These are phyloP conservation scores for Mimas tiliae DNA, from an alignment of 2,888 invertebrate genomes.

Conservation along the genomic window DNA sequence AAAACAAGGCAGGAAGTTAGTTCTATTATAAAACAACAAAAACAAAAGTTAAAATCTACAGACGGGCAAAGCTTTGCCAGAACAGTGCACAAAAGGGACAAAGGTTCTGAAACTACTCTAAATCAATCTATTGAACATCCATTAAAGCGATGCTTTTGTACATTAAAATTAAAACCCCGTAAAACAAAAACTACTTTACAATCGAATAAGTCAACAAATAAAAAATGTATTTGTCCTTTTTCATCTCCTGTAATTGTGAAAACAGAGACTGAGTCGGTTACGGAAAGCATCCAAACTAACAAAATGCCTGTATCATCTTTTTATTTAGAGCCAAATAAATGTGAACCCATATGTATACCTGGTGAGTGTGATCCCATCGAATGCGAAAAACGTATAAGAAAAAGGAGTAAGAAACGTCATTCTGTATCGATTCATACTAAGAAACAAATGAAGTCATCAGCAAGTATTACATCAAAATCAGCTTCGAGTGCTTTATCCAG, in stretches of 20 bases:
- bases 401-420: conserved; percentile 25
- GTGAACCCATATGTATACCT: conserved; percentile 42
- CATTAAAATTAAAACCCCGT: conserved; percentile 27
- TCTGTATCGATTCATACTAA: conserved; percentile 21
- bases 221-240: neutral
- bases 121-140: conserved; percentile 11
- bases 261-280: neutral
- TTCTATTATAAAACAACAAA: neutral
- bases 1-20: neutral
- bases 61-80: neutral
- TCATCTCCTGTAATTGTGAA: neutral
- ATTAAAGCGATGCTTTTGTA: conserved; percentile 30
- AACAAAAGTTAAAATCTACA: conserved; percentile 6
- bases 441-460: conserved; percentile 5
- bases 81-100: conserved; percentile 1
- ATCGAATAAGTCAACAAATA: neutral
- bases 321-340: conserved; percentile 37
- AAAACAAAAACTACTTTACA: conserved; percentile 20
- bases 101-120: conserved; percentile 12
- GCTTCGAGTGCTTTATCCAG: conserved; percentile 1
- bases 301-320: neutral
- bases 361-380: conserved; percentile 42
- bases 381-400: conserved; percentile 33
- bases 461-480: conserved; percentile 25
- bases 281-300: conserved; percentile 24